A percentile compares a stretch with the other conserved stretches of the same genome.
Conservation (phyloP, 2,888 invertebrate species). For the Meghimatium bilineatum region DNA sequence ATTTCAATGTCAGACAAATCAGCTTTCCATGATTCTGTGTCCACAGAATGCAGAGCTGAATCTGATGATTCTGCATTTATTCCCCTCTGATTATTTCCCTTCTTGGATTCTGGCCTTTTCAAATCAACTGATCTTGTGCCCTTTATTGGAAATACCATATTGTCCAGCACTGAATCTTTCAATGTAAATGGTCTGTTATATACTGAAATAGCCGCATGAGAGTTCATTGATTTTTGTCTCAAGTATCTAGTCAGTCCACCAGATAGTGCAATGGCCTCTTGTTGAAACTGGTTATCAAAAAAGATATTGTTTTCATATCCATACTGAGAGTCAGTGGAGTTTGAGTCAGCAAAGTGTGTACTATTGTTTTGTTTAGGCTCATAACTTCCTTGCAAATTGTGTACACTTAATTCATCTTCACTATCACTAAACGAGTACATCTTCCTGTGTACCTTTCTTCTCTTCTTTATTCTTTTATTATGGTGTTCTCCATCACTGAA, state of each 20-base stretch:
- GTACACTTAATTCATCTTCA: not conserved
- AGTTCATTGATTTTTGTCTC: constrained; percentile 17
- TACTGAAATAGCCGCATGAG: not conserved
- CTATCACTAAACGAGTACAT: not conserved
- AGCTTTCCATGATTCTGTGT: too few species aligned
- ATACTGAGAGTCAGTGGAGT: not conserved
- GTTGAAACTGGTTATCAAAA: not conserved
- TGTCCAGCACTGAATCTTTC: not conserved
- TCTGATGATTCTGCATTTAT: not conserved
- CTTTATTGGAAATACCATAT: constrained; percentile 20
- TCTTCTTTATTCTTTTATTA: not conserved
- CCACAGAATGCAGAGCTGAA: not conserved
- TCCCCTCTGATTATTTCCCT: not conserved
- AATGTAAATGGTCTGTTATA: constrained; percentile 19
- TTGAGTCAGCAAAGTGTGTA: not conserved
- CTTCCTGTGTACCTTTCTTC: not conserved
- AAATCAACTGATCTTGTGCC: not conserved
- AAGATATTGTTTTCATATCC: not conserved
- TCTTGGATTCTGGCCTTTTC: not conserved
- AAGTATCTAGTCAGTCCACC: constrained; percentile 15
- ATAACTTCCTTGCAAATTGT: not conserved
- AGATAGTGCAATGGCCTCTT: constrained; percentile 7
- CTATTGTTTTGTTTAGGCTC: not conserved
- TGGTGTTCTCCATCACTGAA: not conserved
- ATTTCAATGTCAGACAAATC: too few species aligned